Percentiles rank a stretch among this genome's conserved stretches.
phyloP scores from a whole-genome alignment of 92 coral and sea anemone genomes.

The Actinostola sp. region DNA sequence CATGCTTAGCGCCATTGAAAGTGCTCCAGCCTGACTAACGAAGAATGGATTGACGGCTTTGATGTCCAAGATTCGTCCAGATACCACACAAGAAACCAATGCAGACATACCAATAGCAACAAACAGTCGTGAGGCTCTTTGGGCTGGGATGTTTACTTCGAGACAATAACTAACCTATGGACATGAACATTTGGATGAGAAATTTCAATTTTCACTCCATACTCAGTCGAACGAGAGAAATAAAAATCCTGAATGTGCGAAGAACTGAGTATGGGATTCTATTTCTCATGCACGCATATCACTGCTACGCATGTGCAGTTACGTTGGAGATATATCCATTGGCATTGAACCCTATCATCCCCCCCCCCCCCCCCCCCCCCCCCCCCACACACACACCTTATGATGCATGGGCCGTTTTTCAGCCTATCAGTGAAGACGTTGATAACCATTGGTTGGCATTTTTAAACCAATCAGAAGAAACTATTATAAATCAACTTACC shows the following conservation, averaged over 20 bases:
- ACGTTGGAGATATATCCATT: too few species aligned
- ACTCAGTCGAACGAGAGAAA: too few species aligned
- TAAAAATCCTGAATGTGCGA: background rate
- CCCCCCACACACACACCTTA: too few species aligned
- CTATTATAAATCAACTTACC: slow-evolving; percentile 6
- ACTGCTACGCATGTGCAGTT: too few species aligned
- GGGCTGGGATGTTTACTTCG: slow-evolving; percentile 19
- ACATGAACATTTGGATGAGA: background rate
- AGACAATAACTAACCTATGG: slow-evolving; percentile 15
- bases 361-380: too few species aligned
- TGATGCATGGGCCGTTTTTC: too few species aligned
- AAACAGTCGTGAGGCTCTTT: slow-evolving; percentile 15
- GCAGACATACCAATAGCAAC: slow-evolving; percentile 16
- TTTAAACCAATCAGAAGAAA: background rate
- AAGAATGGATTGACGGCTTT: slow-evolving; percentile 27
- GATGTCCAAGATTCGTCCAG: slow-evolving; percentile 20
- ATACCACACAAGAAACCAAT: background rate
- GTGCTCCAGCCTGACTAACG: slow-evolving; percentile 22
- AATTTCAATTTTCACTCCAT: background rate
- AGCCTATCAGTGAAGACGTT: background rate
- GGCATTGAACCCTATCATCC: too few species aligned
- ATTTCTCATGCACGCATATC: too few species aligned
- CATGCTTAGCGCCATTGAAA: slow-evolving; percentile 22
- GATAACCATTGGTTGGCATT: background rate
- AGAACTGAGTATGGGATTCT: too few species aligned